Evolutionary conservation across 64 coral and sea anemone genomes (phyloP).

Genomic region (Porites australiensis): DNA sequence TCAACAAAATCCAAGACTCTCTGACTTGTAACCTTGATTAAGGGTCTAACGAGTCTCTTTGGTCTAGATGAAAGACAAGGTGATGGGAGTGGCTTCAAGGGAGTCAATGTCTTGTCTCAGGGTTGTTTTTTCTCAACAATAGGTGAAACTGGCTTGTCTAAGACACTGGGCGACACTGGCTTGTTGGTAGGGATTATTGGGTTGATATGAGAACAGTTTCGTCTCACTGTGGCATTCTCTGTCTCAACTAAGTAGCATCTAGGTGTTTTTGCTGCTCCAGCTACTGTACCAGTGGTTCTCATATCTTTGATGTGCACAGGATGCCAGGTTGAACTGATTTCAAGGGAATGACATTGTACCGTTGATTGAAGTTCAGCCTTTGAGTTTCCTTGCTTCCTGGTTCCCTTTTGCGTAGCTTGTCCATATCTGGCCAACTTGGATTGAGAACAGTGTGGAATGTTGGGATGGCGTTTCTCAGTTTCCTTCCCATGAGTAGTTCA

Average conservation of each 20-base stretch:
- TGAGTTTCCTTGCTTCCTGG: constrained; percentile 16
- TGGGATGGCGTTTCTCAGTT: constrained; percentile 33
- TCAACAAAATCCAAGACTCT: too few species aligned
- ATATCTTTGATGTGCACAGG: constrained; percentile 35
- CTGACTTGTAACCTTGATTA: neutral
- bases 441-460: neutral
- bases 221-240: neutral
- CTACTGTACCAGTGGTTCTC: constrained; percentile 8
- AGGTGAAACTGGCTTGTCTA: neutral
- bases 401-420: neutral
- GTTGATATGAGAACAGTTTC: constrained; percentile 49
- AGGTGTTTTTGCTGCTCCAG: constrained; percentile 37
- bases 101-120: neutral
- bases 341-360: neutral
- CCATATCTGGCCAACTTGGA: constrained; percentile 20
- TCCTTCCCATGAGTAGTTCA: constrained; percentile 47
- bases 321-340: constrained; percentile 34
- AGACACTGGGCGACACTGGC: neutral
- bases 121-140: neutral
- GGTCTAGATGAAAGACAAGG: neutral
- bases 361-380: constrained; percentile 19
- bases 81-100: neutral
- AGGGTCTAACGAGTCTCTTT: neutral
- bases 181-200: neutral
- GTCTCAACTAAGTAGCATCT: constrained; percentile 42